Base-by-base conservation (phyloP, 2,888 invertebrate species). In the Sclerodermus sp. region DNA sequence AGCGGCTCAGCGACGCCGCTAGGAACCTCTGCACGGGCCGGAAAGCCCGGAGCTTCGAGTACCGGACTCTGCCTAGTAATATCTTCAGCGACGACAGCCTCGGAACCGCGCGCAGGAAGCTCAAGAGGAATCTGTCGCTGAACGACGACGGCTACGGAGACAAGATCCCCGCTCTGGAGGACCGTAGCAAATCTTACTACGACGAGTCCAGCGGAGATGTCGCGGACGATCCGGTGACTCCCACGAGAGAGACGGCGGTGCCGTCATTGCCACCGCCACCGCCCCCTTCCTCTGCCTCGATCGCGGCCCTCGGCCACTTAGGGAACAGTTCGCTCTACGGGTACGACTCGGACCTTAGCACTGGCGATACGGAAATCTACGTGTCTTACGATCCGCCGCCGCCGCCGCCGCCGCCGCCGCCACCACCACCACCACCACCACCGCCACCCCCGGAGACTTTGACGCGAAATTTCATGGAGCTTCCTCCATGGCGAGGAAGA, bases 281-380 rank as follows among this genome's bases (percentile, higher is more conserved):
- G n/a, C n/a, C n/a, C n/a, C n/a, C n/a, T n/a, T n/a, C n/a, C n/a
- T n/a, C n/a, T n/a, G n/a, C n/a, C n/a, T n/a, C n/a, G n/a, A n/a
- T n/a, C n/a, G n/a, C n/a, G 23, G 8, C 39, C 58, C 41, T 49
- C 60, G 15, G 51, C 44, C 39, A 57, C 36, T 37, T 42, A 30
- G 57, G 40, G 42, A 56, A 42, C 48, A 64, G 64, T 34, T 75
- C 80, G 55, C 82, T 81, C 67, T 82, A 82, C 60, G 81, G 82
- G n/a, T 82, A 83, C 63, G 82, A 82, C 34, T 82, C 82, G 55
- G 81, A 82, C 49, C 77, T 79, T 31, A 83, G 82, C 60, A 79
- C 79, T 52, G 81, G 81, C 39, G 82, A 82, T 72, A 82, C 81
- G 2, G 82, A 82, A 42, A 81, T 83, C 43, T 80, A 82, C 51